Evolutionary conservation across 2,113 vertebrate genomes (phyloP).

Genomic region (Gallinago undulata): DNA sequence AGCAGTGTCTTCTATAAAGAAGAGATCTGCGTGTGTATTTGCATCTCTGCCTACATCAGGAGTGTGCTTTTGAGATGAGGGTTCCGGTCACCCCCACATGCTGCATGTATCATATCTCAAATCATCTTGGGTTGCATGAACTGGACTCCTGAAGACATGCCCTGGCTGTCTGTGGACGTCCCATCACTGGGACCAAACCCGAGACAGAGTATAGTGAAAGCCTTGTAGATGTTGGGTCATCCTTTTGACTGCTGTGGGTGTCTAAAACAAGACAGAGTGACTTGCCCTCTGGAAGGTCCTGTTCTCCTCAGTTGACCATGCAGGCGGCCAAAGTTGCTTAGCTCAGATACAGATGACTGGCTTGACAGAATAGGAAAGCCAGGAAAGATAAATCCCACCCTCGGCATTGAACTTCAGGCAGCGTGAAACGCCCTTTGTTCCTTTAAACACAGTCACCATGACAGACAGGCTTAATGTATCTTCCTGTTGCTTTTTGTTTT

Average conservation of each 20-base stretch:
- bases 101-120: neutral
- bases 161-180: neutral
- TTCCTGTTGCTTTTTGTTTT: neutral
- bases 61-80: neutral
- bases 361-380: neutral
- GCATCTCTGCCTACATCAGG: neutral
- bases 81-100: neutral
- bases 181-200: neutral
- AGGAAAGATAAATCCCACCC: neutral
- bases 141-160: neutral
- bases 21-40: neutral
- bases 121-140: neutral
- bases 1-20: neutral
- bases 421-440: neutral
- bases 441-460: neutral
- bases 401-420: neutral
- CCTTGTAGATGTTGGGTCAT: neutral
- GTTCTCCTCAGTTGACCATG: neutral
- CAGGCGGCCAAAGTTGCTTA: neutral
- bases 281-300: neutral
- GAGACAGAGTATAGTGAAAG: neutral
- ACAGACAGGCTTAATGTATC: neutral
- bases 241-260: neutral
- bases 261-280: neutral
- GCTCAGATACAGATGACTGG: neutral